Evolutionary conservation across 2,888 invertebrate genomes (phyloP), one percentile per base, ranked within the genome.

Genomic region (Agonopterix heracliana): DNA sequence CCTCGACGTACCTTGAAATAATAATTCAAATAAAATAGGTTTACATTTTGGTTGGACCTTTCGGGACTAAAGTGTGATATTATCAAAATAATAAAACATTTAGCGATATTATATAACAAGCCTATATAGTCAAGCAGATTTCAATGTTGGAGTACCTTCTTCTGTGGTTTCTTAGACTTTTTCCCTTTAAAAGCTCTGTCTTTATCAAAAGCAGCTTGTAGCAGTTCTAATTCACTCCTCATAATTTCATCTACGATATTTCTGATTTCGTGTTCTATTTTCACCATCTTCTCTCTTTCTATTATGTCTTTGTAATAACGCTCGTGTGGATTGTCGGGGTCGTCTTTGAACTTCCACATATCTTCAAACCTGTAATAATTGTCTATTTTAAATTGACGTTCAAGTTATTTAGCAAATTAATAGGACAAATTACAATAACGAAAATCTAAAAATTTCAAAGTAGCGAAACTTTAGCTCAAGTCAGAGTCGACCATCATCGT

Each of bases 241-340:
- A 95, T 92, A 68, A 92, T 89, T 55, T 94, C 93, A 69, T 97
- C 96, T 0, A 97, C 96, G 10, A 93, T 90, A 51, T 93, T 91
- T 59, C 96, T 89, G 50, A 98, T 90, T 73, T 97, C 96, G 52
- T 92, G 90, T 75, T 97, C 96, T 52, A 98, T 92, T 76, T 95
- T 94, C 0, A 90, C 85, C 68, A 94, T 92, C 78, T 97, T 97
- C 54, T 96, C 95, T 52, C 92, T 90, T 66, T 94, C 93, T 60
- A 98, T 94, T 85, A 98, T 94, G 52, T 96, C 94, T 48, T 91
- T 90, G 68, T 97, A 95, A 61, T 94, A 93, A 17, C 90, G 90
- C 73, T 98, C 97, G 46, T 91, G 87, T 0, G 92, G 90, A 77
- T 96, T 95, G 1, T 89, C 84, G 0, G 89, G 81, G 66, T 97